These are phyloP conservation scores for Liposcelis brunnea DNA, from an alignment of 2,888 invertebrate genomes.

Conservation along the genomic window DNA sequence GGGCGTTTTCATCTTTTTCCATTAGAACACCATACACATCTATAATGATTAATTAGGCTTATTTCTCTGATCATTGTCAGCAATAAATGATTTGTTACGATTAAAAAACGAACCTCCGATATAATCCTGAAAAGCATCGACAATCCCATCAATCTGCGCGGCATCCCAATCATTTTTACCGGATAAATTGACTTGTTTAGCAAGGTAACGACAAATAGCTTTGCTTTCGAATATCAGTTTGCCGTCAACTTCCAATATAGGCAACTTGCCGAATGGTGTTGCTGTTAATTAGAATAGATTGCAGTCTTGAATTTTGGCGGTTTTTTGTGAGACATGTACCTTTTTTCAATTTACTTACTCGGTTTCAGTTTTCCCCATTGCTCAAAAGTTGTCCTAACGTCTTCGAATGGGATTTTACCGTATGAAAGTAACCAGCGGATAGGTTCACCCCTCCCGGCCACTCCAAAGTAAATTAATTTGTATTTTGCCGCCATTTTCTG, in stretches of 20 bases:
- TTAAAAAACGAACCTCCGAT: conserved; percentile 5
- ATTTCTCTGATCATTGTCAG: too few relatives aligned
- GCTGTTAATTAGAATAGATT: conserved; percentile 22
- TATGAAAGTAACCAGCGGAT: conserved; percentile 43
- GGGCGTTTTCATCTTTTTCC: conserved; percentile 26
- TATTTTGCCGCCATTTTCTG: conserved; percentile 20
- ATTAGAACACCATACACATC: too few relatives aligned
- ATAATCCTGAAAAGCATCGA: conserved; percentile 23
- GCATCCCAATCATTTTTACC: conserved; percentile 37
- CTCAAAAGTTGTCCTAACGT: conserved; percentile 34
- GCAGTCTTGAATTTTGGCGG: not conserved
- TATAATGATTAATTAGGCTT: too few relatives aligned
- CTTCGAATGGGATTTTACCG: conserved; percentile 41
- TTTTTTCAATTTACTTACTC: conserved; percentile 25
- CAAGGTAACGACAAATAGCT: conserved; percentile 41
- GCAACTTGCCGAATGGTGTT: conserved; percentile 43
- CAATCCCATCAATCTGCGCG: conserved; percentile 39
- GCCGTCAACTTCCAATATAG: conserved; percentile 40
- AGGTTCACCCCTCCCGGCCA: conserved; percentile 43
- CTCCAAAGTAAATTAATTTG: conserved; percentile 42
- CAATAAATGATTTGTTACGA: too few relatives aligned
- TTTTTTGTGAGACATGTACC: conserved; percentile 6
- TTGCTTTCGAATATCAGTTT: conserved; percentile 37
- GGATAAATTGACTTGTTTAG: conserved; percentile 34
- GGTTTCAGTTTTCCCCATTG: conserved; percentile 38